phyloP scores from a whole-genome alignment of 2,888 invertebrate genomes.

The Scaptomyza parva region DNA sequence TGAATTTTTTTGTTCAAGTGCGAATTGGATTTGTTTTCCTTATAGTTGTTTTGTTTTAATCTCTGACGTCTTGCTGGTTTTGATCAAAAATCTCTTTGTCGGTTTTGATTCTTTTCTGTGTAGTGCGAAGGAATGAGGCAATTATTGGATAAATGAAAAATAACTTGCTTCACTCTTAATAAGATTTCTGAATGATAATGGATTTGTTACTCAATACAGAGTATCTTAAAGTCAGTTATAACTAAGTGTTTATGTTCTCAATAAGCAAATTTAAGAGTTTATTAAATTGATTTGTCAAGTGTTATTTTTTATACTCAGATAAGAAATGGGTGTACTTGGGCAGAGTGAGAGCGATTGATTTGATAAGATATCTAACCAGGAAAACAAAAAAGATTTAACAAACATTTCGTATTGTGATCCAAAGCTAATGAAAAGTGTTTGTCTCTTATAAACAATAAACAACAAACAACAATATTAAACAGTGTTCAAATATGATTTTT shows the following conservation, averaged over 20 bases:
- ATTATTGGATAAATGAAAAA: neutral
- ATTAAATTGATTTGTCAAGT: conserved; percentile 18
- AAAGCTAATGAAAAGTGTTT: neutral
- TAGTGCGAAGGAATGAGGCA: neutral
- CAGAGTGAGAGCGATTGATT: conserved; percentile 7
- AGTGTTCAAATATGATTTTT: too few species aligned
- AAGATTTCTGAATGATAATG: too few species aligned
- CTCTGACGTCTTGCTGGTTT: conserved; percentile 29
- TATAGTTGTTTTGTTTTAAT: conserved; percentile 27
- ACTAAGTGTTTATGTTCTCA: too few species aligned
- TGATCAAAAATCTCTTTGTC: neutral
- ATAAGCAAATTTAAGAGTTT: neutral
- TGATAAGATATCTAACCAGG: conserved; percentile 38
- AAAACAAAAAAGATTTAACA: too few species aligned
- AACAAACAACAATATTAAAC: too few species aligned
- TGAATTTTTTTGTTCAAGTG: conserved; percentile 28
- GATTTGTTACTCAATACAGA: neutral
- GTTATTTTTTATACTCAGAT: conserved; percentile 29
- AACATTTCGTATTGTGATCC: neutral
- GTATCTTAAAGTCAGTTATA: conserved; percentile 9
- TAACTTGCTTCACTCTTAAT: neutral
- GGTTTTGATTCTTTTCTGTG: neutral
- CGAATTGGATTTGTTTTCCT: conserved; percentile 34
- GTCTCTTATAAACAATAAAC: neutral
- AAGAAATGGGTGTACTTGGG: conserved; percentile 25